Conservation (phyloP, 1,140 invertebrate species). For the Lasioglossum baleicum region DNA sequence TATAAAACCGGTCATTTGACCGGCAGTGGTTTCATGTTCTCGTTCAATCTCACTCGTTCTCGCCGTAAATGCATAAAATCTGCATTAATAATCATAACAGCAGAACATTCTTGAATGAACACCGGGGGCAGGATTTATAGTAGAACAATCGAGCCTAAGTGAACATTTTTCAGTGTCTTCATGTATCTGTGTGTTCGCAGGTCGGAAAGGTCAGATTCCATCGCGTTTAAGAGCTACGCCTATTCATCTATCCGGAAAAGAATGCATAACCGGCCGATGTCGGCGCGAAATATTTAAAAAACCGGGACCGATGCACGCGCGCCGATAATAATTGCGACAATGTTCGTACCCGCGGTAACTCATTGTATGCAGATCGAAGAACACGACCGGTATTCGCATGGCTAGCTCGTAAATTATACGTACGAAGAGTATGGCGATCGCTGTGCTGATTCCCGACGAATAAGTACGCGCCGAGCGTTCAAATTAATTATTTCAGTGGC, state of each 20-base stretch:
- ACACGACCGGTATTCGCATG: constrained; percentile 32
- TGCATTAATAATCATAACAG: too few relatives aligned
- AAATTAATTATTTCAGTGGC: too few relatives aligned
- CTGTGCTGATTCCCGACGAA: not conserved
- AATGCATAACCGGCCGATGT: not conserved
- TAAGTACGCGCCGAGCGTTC: too few relatives aligned
- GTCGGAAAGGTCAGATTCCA: constrained; percentile 30
- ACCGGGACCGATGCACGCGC: constrained; percentile 27
- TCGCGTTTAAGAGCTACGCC: not conserved
- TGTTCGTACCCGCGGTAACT: constrained; percentile 33
- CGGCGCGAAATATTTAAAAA: constrained; percentile 36
- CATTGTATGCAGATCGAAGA: constrained; percentile 51
- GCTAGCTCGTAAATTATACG: constrained; percentile 30
- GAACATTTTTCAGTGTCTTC: not conserved
- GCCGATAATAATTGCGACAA: constrained; percentile 48
- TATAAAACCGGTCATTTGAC: too few relatives aligned
- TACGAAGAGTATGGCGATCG: constrained; percentile 48
- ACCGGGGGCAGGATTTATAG: too few relatives aligned
- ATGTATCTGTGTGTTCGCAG: too few relatives aligned
- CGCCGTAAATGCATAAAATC: too few relatives aligned
- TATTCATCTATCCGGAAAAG: not conserved
- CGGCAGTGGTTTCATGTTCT: too few relatives aligned
- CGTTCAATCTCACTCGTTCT: too few relatives aligned
- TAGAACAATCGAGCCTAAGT: too few relatives aligned
- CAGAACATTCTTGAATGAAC: too few relatives aligned